A percentile compares a stretch with the other conserved stretches of the same genome.
These are phyloP conservation scores for Gymnothorax javanicus DNA, from an alignment of 2,797 vertebrate genomes.

Conservation along the genomic window DNA sequence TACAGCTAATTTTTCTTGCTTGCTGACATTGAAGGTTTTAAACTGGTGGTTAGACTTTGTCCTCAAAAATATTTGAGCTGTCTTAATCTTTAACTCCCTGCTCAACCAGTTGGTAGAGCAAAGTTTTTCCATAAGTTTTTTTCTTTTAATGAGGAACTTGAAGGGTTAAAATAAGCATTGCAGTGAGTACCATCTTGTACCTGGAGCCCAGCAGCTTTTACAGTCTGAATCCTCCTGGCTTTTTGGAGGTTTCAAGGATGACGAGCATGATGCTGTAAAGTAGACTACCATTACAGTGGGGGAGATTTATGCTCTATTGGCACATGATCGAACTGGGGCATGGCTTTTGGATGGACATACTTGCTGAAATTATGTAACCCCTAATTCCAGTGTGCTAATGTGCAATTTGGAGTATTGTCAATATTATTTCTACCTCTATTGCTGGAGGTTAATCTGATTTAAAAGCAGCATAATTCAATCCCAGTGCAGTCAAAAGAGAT, in stretches of 20 bases:
- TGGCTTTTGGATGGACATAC: slow-evolving; percentile 37
- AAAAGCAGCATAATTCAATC: slow-evolving; percentile 35
- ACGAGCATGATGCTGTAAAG: neutral
- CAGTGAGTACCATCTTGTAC: too few relatives aligned
- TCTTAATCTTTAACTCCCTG: too few relatives aligned
- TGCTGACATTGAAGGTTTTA: neutral
- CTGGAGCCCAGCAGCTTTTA: too few relatives aligned
- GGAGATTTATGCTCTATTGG: slow-evolving; percentile 29
- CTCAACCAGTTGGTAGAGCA: too few relatives aligned
- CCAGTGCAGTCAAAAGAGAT: slow-evolving; percentile 35
- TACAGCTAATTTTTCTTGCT: neutral
- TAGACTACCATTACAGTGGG: neutral
- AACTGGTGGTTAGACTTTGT: neutral
- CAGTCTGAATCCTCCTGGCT: neutral
- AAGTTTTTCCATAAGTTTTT: too few relatives aligned
- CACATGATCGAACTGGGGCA: slow-evolving; percentile 37
- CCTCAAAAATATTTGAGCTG: neutral
- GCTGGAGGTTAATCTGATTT: slow-evolving; percentile 24
- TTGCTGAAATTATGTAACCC: slow-evolving; percentile 56
- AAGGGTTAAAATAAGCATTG: too few relatives aligned
- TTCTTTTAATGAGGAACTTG: too few relatives aligned
- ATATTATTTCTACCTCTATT: slow-evolving; percentile 45
- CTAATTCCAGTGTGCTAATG: slow-evolving; percentile 52
- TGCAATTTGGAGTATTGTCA: slow-evolving; percentile 57
- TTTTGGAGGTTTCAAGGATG: too few relatives aligned